These are phyloP conservation scores for Pelobates fuscus DNA, from an alignment of 2,113 vertebrate species.

Conservation along the genomic window DNA sequence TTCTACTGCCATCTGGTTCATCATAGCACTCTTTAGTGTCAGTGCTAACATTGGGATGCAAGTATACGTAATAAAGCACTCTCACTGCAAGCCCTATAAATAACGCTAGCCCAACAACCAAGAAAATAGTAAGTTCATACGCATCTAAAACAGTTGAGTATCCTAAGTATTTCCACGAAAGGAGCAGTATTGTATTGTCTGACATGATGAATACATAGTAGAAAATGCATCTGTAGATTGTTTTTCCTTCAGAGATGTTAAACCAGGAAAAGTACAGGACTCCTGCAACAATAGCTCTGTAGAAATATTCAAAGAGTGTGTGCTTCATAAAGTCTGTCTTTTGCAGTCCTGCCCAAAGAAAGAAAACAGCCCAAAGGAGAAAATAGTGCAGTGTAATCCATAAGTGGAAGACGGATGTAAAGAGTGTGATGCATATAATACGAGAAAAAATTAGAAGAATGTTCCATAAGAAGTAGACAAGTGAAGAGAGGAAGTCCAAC, in stretches of 20 bases:
- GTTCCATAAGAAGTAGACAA: slow-evolving; percentile 91
- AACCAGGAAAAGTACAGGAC: slow-evolving; percentile 98
- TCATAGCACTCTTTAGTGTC: not conserved
- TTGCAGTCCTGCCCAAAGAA: slow-evolving; percentile 83
- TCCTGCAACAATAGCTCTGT: slow-evolving; percentile 78
- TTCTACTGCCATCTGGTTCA: slow-evolving; percentile 17
- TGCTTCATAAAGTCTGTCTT: slow-evolving; percentile 85
- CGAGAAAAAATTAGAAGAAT: slow-evolving; percentile 85
- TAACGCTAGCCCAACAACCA: slow-evolving; percentile 61
- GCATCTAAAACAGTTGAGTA: slow-evolving; percentile 53
- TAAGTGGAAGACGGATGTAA: slow-evolving; percentile 73
- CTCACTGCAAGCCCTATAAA: slow-evolving; percentile 76
- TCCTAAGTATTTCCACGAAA: slow-evolving; percentile 68
- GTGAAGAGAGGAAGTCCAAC: slow-evolving; percentile 69
- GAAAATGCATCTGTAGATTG: slow-evolving; percentile 73
- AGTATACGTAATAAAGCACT: slow-evolving; percentile 78
- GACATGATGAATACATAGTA: slow-evolving; percentile 77
- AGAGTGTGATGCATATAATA: slow-evolving; percentile 75
- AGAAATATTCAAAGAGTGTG: slow-evolving; percentile 74
- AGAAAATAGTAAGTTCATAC: slow-evolving; percentile 54
- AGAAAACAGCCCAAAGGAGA: slow-evolving; percentile 73
- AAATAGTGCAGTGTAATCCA: slow-evolving; percentile 74
- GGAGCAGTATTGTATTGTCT: slow-evolving; percentile 74
- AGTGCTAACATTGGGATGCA: slow-evolving; percentile 70
- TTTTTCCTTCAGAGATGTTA: slow-evolving; percentile 79